Base-by-base conservation (phyloP, 2,797 vertebrate species). In the Enteromius radiatus region DNA sequence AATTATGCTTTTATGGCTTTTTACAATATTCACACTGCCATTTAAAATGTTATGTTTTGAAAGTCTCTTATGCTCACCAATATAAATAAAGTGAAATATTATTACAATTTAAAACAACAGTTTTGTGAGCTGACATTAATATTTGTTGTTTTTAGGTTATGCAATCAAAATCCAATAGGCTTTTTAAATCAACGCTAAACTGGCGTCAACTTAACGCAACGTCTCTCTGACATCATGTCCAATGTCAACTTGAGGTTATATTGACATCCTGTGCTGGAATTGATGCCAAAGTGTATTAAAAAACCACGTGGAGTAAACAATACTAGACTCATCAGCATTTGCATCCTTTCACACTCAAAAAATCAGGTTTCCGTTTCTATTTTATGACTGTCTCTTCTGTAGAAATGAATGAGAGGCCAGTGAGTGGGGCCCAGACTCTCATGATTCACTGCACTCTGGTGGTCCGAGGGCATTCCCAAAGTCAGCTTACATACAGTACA, bases 401-500 rank as follows among this genome's bases (percentile, higher is more conserved):
- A 23, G 28, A 59, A 80, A 71, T 70, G 36, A 80, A 70, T 43
- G 64, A 56, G 77, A 68, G 64, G 65, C 65, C 64, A 54, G 23
- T 21, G 7, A 56, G 11, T 49, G 43, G 64, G 47, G 33, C 70
- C 19, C 26, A 31, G 43, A 31, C 80, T 41, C 31, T 52, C 45
- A 67, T 61, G 36, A 59, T 63, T 76, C 63, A 82, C 63, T 59
- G 59, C 80, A 63, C 33, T 65, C 59, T 73, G 41, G 36, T 74
- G 77, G 59, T 65, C 71, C 47, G 33, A 75, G 52, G 54, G 68
- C 26, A 75, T 65, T 74, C 36, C 26, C 23, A 65, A 63, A 74
- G 76, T 84, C 59, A 73, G 31, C 69, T 79, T 49, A 41, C 47
- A 78, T 65, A 52, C 61, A 78, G 71, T 65, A 52, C 61, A 78